Percentiles rank a stretch among this genome's conserved stretches.
Evolutionary conservation across 2,113 vertebrate species (phyloP).

Genomic region (Taxidea taxus): DNA sequence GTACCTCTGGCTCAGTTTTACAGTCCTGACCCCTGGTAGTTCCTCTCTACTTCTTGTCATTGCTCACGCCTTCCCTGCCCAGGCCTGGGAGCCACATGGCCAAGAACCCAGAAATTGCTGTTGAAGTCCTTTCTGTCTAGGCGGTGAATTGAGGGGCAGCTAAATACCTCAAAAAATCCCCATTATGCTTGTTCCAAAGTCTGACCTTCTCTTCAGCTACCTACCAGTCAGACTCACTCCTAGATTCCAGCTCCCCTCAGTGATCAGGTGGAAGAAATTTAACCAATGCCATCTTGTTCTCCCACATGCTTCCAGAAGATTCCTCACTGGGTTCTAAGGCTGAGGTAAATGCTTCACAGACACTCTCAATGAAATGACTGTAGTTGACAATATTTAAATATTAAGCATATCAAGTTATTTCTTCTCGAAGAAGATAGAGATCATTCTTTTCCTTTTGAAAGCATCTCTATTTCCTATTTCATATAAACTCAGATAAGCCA

Average conservation of each 20-base stretch:
- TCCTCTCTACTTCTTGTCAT: neutral
- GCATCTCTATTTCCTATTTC: neutral
- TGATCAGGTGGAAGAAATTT: neutral
- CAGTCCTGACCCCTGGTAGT: too few relatives aligned
- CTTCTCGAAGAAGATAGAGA: neutral
- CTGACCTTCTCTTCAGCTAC: neutral
- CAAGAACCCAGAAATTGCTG: neutral
- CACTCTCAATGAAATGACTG: neutral
- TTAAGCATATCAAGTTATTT: neutral
- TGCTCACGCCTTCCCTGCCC: neutral
- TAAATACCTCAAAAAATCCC: neutral
- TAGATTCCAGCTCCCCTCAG: neutral
- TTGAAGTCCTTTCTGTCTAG: neutral
- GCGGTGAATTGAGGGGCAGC: neutral
- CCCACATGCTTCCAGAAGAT: neutral
- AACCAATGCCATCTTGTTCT: neutral
- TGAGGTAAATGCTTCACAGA: neutral
- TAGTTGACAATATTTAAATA: neutral
- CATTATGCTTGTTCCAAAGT: neutral
- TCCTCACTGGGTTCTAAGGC: neutral
- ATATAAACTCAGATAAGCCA: neutral
- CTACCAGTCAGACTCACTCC: neutral
- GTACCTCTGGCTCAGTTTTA: neutral
- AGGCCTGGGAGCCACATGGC: neutral
- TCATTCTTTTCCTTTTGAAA: neutral